A percentile compares a stretch with the other conserved stretches of the same genome.
phyloP scores from a whole-genome alignment of 2,113 vertebrate species.

The Carassius gibelio region DNA sequence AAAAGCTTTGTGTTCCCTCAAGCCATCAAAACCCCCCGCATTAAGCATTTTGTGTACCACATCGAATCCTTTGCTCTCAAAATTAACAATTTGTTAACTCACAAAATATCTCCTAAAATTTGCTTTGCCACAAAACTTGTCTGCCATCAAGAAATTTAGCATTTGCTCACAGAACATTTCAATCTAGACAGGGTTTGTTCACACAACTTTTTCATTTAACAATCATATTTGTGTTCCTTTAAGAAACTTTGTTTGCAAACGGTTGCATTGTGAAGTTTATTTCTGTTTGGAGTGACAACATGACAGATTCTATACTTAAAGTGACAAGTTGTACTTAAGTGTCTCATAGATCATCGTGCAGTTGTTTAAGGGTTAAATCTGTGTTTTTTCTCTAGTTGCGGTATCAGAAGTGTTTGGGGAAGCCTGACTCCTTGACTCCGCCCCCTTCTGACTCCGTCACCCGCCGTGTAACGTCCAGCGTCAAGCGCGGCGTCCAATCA shows the following conservation, averaged over 20 bases:
- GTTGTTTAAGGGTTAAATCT: not conserved
- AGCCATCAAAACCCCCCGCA: not conserved
- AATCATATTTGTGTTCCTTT: too few relatives aligned
- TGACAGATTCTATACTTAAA: not conserved
- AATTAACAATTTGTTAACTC: too few relatives aligned
- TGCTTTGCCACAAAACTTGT: too few relatives aligned
- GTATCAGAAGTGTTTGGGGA: constrained; percentile 98
- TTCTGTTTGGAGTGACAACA: not conserved
- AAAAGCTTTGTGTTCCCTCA: not conserved
- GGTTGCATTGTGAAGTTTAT: not conserved
- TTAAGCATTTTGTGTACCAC: too few relatives aligned
- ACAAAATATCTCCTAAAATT: too few relatives aligned
- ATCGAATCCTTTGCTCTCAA: too few relatives aligned
- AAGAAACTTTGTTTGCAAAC: not conserved
- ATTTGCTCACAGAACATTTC: too few relatives aligned
- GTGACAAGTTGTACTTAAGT: not conserved
- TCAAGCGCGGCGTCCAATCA: constrained; percentile 92
- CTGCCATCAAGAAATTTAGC: too few relatives aligned
- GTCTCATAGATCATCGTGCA: not conserved
- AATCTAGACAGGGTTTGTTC: too few relatives aligned
- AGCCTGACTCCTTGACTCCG: constrained; percentile 80
- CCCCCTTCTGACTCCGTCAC: constrained; percentile 89
- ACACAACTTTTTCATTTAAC: too few relatives aligned
- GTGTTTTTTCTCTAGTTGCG: constrained; percentile 79
- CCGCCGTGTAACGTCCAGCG: constrained; percentile 91